phyloP scores from a whole-genome alignment of 2,113 vertebrate species.

The Tretioscincus oriximinensis region DNA sequence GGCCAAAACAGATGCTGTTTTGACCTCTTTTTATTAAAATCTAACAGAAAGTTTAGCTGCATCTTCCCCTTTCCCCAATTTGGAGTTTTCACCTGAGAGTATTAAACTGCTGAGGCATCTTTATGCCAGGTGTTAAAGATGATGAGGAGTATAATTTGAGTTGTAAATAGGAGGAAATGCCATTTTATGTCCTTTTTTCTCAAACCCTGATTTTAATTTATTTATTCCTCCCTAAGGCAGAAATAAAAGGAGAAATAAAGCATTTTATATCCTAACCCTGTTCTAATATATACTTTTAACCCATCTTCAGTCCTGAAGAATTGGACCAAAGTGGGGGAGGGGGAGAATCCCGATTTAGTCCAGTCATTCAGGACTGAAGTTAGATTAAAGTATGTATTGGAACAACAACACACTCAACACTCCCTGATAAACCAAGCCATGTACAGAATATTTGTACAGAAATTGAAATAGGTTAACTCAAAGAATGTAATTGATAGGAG shows the following conservation, averaged over 20 bases:
- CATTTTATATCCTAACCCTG: too few species aligned
- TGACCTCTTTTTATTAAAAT: background rate
- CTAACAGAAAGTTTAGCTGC: conserved; percentile 13
- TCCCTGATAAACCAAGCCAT: background rate
- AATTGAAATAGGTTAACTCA: background rate
- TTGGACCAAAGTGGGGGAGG: background rate
- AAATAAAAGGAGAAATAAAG: background rate
- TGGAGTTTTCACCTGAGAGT: conserved; percentile 14
- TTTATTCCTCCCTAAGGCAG: background rate
- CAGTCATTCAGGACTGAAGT: too few species aligned
- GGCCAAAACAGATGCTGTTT: conserved; percentile 7
- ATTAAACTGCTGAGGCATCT: background rate
- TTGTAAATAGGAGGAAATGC: conserved; percentile 11
- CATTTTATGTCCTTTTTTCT: background rate
- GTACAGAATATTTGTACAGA: background rate
- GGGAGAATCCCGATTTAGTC: background rate
- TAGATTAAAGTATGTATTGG: too few species aligned
- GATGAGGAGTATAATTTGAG: background rate
- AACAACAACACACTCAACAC: background rate
- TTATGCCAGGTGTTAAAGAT: background rate
- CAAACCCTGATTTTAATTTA: background rate
- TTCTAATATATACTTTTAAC: too few species aligned
- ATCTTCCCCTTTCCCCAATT: conserved; percentile 35
- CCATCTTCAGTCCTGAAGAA: background rate
- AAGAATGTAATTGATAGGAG: too few species aligned